Evolutionary conservation across 2,797 vertebrate species (phyloP), one percentile per base, ranked within the genome.

Genomic region (Diceros bicornis): DNA sequence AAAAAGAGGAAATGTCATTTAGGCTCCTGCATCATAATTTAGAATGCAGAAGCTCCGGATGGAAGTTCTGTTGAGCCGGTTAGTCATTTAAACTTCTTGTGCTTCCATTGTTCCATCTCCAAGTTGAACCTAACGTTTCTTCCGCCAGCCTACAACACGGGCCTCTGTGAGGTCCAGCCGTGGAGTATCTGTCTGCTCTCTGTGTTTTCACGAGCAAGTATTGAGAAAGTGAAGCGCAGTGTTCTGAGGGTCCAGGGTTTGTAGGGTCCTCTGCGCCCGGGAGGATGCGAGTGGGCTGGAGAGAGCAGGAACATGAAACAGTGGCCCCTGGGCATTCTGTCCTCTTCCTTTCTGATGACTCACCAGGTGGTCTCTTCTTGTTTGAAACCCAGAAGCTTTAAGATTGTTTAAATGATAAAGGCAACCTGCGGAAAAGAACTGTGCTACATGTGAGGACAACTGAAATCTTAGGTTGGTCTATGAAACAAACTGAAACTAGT

Each of bases 241-340:
- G 3, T 34, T 17, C 29, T 0, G 6, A 77, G 23, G 18, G 13
- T 3, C 18, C 37, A 6, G 27, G 10, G 8, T 32, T 3, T 7
- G 4, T 4, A 25, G 6, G 7, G 0, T 6, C 6, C 1, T 3
- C 62, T 21, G 41, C n/a, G 57, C 21, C 3, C 0, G 0, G 14
- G 4, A 21, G 75, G 62, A 3, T 0, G 2, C 0, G 2, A 1
- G 11, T 11, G 34, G 41, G 1, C 6, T 4, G 21, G 32, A 52
- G 18, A 32, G 32, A 37, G 59, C 6, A 1, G 44, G 20, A 13
- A 0, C 4, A 0, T 0, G 27, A 71, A 7, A 4, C 18, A 5
- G 10, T 8, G 0, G 23, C 57, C 11, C 27, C 20, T 1, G 11
- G 59, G 37, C 44, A 6, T 68, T 57, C 34, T 59, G 27, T 17